Conservation (phyloP, 2,797 vertebrate species). For the Alosa sapidissima region DNA sequence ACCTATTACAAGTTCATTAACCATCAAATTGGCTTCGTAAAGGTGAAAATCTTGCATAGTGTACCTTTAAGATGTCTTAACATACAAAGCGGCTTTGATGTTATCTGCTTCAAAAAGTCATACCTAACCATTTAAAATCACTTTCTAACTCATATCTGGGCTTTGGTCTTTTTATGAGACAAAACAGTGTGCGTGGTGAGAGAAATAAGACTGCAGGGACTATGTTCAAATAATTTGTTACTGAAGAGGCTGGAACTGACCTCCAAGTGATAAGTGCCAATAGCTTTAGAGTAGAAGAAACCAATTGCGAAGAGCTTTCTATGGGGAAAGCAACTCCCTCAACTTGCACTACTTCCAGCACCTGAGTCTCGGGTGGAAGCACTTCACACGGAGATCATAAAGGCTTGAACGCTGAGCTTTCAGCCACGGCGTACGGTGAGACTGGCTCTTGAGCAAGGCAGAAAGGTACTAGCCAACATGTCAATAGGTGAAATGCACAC, state of each 20-base stretch:
- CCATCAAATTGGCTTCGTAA: too few species aligned
- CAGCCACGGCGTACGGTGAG: neutral
- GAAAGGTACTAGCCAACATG: neutral
- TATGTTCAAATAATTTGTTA: neutral
- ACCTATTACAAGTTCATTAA: too few species aligned
- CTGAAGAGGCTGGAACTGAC: neutral
- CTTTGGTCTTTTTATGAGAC: conserved; percentile 2
- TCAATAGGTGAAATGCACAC: neutral
- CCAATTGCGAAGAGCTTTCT: neutral
- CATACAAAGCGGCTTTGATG: neutral
- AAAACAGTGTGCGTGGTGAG: neutral
- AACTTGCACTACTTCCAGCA: neutral
- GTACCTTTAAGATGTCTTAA: neutral
- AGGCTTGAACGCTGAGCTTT: conserved; percentile 18
- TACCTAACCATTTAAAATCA: neutral
- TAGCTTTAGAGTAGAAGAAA: neutral
- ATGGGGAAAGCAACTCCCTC: neutral
- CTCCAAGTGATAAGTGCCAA: neutral
- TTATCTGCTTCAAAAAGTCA: neutral
- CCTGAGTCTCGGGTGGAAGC: neutral
- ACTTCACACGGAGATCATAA: conserved; percentile 4
- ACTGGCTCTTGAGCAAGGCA: conserved; percentile 17
- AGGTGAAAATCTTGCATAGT: too few species aligned
- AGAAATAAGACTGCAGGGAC: conserved; percentile 3
- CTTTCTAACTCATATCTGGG: neutral